phyloP scores from a whole-genome alignment of 2,113 vertebrate species.

The Phylloscopus trochilus region DNA sequence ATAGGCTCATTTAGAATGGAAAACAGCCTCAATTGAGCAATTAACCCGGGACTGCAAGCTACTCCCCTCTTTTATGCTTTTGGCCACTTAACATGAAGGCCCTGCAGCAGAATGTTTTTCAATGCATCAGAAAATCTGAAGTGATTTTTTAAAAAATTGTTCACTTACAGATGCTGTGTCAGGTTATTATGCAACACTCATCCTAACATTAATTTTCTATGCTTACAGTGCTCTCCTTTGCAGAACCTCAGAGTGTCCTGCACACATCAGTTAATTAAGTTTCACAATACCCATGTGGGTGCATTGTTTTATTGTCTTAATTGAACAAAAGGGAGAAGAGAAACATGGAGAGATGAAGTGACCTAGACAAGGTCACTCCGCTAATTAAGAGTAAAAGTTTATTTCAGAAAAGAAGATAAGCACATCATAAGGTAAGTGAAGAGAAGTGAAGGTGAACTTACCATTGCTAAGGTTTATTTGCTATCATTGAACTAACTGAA shows the following conservation, averaged over 20 bases:
- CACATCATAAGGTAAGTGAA: not conserved
- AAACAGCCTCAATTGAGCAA: not conserved
- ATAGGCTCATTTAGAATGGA: not conserved
- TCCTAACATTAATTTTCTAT: not conserved
- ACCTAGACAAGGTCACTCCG: not conserved
- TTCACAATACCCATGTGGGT: not conserved
- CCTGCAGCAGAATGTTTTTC: not conserved
- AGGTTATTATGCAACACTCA: not conserved
- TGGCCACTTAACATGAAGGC: not conserved
- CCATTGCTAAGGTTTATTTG: not conserved
- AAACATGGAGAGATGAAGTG: not conserved
- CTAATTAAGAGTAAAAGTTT: not conserved
- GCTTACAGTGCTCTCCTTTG: not conserved
- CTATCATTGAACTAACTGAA: not conserved
- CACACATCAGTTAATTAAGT: slow-evolving; percentile 23
- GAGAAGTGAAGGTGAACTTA: not conserved
- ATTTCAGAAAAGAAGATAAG: not conserved
- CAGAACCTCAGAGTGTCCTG: not conserved
- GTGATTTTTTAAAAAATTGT: not conserved
- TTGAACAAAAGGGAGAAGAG: not conserved
- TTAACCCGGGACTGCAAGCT: not conserved
- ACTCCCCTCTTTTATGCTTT: not conserved
- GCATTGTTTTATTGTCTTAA: slow-evolving; percentile 21
- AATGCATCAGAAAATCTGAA: not conserved
- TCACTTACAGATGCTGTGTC: not conserved